These are phyloP conservation scores for Leptinotarsa tumamoca DNA, from an alignment of 2,888 invertebrate genomes.

Conservation along the genomic window DNA sequence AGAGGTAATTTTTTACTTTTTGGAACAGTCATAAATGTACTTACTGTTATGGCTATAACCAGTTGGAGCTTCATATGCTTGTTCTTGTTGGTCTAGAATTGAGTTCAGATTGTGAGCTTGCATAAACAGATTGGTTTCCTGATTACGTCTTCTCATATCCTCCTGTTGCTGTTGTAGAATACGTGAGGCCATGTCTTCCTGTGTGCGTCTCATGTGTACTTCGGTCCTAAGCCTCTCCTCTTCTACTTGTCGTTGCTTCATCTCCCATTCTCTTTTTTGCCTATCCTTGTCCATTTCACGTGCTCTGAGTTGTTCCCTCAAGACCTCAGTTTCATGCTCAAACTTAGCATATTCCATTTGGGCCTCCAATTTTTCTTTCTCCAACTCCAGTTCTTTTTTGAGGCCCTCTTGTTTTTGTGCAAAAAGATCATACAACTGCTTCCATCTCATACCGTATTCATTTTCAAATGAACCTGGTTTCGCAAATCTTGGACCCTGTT, in stretches of 20 bases:
- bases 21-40: not conserved
- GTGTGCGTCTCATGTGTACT: conserved; percentile 75
- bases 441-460: conserved; percentile 97
- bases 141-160: conserved; percentile 85
- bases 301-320: conserved; percentile 89
- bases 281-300: conserved; percentile 89
- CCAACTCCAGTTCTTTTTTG: conserved; percentile 89
- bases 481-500: conserved; percentile 89
- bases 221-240: conserved; percentile 77
- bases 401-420: conserved; percentile 90
- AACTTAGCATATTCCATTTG: conserved; percentile 93
- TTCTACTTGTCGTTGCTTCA: conserved; percentile 78
- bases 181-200: conserved; percentile 81
- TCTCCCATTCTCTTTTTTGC: conserved; percentile 70
- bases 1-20: too few relatives aligned
- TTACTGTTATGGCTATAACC: conserved; percentile 29
- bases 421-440: conserved; percentile 92
- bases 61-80: conserved; percentile 61
- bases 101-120: conserved; percentile 73
- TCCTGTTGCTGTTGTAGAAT: conserved; percentile 83
- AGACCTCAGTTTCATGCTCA: conserved; percentile 95
- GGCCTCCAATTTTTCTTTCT: conserved; percentile 92
- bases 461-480: conserved; percentile 90
- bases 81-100: conserved; percentile 79
- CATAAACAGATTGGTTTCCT: conserved; percentile 89